Conservation (phyloP, 2,888 invertebrate genomes). For the Drosophila borealis region DNA sequence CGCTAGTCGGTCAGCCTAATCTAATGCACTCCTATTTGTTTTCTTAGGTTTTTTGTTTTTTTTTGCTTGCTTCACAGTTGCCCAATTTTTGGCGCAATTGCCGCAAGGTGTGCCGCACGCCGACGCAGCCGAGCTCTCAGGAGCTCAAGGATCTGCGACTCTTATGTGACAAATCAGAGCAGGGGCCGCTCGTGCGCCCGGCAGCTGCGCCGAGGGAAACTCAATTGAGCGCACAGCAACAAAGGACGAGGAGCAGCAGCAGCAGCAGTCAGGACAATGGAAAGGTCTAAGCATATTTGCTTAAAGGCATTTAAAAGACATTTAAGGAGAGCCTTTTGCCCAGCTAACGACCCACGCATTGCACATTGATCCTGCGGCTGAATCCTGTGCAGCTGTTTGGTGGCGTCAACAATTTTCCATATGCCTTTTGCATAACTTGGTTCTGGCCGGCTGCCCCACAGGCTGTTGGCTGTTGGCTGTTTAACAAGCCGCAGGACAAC, state of each 20-base stretch:
- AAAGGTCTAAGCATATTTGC: constrained; percentile 25
- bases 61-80: constrained; percentile 32
- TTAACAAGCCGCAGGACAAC: constrained; percentile 23
- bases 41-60: constrained; percentile 19
- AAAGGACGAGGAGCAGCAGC: constrained; percentile 29
- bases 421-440: constrained; percentile 66
- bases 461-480: no score
- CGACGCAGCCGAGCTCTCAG: constrained; percentile 6
- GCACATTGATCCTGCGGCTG: constrained; percentile 21
- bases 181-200: constrained; percentile 1
- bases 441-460: constrained; percentile 45
- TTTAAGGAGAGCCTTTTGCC: constrained; percentile 30
- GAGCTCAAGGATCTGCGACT: constrained; percentile 28
- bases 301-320: constrained; percentile 60
- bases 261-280: constrained; percentile 17
- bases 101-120: constrained; percentile 49
- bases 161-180: constrained; percentile 74
- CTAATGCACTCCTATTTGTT: background rate
- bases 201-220: constrained; percentile 41
- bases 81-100: constrained; percentile 69
- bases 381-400: constrained; percentile 43
- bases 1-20: background rate
- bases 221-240: constrained; percentile 62
- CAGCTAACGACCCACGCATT: constrained; percentile 62
- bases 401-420: constrained; percentile 48